These are phyloP conservation scores for Antedon mediterranea DNA, from an alignment of 53 echinoderm and acorn worm species.

Conservation along the genomic window DNA sequence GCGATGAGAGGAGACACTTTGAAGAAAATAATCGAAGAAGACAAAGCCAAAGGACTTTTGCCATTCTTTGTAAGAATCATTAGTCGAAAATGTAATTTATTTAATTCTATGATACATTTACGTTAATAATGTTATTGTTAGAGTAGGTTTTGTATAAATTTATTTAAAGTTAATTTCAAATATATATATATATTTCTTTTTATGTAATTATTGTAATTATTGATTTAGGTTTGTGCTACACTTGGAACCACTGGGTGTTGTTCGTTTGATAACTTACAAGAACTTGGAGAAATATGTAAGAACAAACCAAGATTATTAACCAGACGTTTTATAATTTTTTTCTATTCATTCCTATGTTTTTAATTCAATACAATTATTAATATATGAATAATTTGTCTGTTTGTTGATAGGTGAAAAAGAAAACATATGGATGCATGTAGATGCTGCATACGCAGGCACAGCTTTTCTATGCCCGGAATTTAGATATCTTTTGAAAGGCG, in stretches of 20 bases:
- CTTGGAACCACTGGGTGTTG: slow-evolving; percentile 73
- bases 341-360: too few relatives aligned
- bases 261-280: slow-evolving; percentile 71
- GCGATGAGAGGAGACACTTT: slow-evolving; percentile 57
- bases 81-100: too few relatives aligned
- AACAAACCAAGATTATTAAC: too few relatives aligned
- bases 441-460: slow-evolving; percentile 85
- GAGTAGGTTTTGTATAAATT: background rate
- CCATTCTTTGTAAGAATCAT: slow-evolving; percentile 61
- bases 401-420: slow-evolving; percentile 51
- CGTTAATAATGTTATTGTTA: background rate
- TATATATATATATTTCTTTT: background rate
- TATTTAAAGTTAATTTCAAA: background rate
- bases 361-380: too few relatives aligned
- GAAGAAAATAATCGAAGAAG: slow-evolving; percentile 55
- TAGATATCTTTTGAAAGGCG: slow-evolving; percentile 50
- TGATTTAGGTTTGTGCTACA: slow-evolving; percentile 61
- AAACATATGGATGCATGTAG: slow-evolving; percentile 72
- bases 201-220: background rate
- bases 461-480: slow-evolving; percentile 92
- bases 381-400: too few relatives aligned
- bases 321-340: too few relatives aligned
- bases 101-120: too few relatives aligned
- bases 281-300: slow-evolving; percentile 67
- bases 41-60: slow-evolving; percentile 71